phyloP scores from a whole-genome alignment of 2,113 vertebrate genomes.

The Mesembrinibis cayennensis region DNA sequence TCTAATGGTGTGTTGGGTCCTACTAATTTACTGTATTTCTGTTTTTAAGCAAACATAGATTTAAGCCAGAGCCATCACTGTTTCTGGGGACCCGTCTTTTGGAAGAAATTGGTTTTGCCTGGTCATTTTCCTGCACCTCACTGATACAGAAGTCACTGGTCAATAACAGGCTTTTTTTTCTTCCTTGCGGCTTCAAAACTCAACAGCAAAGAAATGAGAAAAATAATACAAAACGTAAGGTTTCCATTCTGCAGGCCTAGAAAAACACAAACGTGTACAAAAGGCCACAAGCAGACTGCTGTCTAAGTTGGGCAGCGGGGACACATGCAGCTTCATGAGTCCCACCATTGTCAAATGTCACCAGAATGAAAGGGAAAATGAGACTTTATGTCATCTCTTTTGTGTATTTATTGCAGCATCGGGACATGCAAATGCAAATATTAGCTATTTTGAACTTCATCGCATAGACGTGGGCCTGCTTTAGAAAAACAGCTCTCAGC shows the following conservation, averaged over 20 bases:
- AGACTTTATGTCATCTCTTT: constrained; percentile 1
- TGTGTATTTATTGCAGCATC: constrained; percentile 32
- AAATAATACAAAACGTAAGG: background rate
- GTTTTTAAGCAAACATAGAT: background rate
- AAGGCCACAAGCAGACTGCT: background rate
- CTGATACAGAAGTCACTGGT: background rate
- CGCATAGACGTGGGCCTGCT: constrained; percentile 20
- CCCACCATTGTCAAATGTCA: background rate
- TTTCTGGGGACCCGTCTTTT: background rate
- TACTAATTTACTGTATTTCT: background rate
- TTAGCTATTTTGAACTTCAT: constrained; percentile 64
- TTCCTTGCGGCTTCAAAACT: background rate
- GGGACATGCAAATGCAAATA: constrained; percentile 63
- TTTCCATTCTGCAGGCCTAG: background rate
- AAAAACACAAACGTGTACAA: background rate
- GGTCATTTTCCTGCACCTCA: background rate
- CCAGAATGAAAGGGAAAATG: background rate
- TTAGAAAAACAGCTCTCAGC: constrained; percentile 36
- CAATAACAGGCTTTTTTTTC: background rate
- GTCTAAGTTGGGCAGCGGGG: background rate
- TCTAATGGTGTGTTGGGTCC: background rate
- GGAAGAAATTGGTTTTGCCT: background rate
- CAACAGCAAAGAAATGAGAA: background rate
- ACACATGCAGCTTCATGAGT: background rate
- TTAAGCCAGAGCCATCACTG: background rate